Conservation (phyloP, 2,113 vertebrate species). For the Geococcyx californianus region DNA sequence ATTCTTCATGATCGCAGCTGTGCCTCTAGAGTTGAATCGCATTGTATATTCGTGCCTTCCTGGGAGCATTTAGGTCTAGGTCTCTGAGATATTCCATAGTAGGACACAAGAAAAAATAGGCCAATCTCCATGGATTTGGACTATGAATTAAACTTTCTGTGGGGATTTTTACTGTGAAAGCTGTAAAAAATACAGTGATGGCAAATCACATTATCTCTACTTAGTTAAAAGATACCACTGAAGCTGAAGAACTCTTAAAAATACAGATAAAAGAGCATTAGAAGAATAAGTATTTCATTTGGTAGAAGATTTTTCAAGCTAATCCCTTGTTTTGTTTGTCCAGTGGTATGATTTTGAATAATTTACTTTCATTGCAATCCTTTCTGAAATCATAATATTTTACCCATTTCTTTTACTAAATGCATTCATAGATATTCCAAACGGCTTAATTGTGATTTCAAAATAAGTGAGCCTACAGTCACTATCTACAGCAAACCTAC, state of each 20-base stretch:
- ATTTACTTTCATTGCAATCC: background rate
- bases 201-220: background rate
- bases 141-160: background rate
- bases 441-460: background rate
- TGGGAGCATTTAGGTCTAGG: background rate
- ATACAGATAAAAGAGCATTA: background rate
- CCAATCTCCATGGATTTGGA: background rate
- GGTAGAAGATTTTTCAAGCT: background rate
- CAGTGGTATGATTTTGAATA: background rate
- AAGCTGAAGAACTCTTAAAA: background rate
- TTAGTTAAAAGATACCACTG: background rate
- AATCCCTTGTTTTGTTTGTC: background rate
- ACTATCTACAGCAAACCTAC: background rate
- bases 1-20: background rate
- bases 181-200: background rate
- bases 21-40: background rate
- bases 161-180: background rate
- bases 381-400: background rate
- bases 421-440: background rate
- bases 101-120: background rate
- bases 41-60: background rate
- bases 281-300: too few relatives aligned
- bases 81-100: background rate
- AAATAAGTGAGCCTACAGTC: background rate
- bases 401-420: background rate